These are phyloP conservation scores for Scolopax mira DNA, from an alignment of 2,113 vertebrate species.

Conservation along the genomic window DNA sequence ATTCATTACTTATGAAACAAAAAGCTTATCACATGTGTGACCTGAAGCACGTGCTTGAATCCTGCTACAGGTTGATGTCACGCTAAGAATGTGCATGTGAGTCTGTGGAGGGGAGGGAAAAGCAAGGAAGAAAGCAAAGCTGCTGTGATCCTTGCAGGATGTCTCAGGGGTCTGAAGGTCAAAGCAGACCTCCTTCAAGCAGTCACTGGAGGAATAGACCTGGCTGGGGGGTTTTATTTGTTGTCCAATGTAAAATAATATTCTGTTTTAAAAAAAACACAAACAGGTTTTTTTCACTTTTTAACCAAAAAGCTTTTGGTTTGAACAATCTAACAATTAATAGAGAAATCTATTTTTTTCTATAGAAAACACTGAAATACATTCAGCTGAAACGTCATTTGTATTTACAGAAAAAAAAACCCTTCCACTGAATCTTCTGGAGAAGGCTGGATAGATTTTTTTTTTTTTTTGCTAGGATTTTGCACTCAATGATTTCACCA, in stretches of 20 bases:
- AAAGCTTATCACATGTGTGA: neutral
- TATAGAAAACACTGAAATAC: neutral
- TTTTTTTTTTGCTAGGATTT: constrained; percentile 12
- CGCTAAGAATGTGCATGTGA: neutral
- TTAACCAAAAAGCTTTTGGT: neutral
- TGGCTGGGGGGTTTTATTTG: neutral
- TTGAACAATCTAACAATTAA: neutral
- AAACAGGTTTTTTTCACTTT: neutral
- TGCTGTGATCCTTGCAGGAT: neutral
- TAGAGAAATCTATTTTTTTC: neutral
- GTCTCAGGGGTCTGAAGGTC: neutral
- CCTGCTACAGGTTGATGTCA: neutral
- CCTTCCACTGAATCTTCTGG: neutral
- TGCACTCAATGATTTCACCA: no score
- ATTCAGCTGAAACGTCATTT: neutral
- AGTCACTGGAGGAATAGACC: neutral
- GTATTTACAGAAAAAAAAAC: neutral
- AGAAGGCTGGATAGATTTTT: neutral
- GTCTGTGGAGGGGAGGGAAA: neutral
- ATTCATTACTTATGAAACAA: neutral
- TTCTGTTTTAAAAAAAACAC: neutral
- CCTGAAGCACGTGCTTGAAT: neutral
- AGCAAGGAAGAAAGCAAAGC: neutral
- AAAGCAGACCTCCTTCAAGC: neutral
- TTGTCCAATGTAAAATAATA: neutral